A percentile compares a stretch with the other conserved stretches of the same genome.
Conservation (phyloP, 2,797 vertebrate genomes). For the Tokudaia muenninki region DNA sequence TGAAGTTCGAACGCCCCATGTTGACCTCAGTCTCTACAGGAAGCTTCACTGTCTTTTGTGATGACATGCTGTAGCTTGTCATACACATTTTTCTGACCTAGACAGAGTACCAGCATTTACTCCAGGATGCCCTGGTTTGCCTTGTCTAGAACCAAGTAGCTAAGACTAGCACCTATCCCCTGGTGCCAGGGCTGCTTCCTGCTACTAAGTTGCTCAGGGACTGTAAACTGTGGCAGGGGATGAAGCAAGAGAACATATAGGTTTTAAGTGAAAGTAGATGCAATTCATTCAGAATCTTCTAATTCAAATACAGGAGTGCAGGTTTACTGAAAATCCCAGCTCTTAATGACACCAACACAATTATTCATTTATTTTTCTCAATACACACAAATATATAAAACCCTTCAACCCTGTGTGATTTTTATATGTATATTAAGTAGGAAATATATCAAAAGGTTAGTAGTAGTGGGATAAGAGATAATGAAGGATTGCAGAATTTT, state of each 20-base stretch:
- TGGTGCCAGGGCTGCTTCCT: background rate
- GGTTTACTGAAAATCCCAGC: background rate
- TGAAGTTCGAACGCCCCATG: background rate
- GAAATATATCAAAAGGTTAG: conserved; percentile 6
- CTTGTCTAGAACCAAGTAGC: background rate
- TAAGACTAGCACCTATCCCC: background rate
- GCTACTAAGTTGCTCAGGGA: background rate
- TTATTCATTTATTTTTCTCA: background rate
- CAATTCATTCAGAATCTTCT: background rate
- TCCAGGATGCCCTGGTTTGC: background rate
- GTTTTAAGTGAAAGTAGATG: conserved; percentile 25
- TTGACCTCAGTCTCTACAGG: background rate
- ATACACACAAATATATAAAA: background rate
- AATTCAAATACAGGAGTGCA: background rate
- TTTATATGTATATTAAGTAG: background rate
- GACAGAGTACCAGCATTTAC: background rate
- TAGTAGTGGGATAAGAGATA: background rate
- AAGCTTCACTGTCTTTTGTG: background rate
- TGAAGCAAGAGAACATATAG: background rate
- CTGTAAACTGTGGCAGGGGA: background rate
- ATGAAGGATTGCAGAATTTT: conserved; percentile 15
- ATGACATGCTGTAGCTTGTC: background rate
- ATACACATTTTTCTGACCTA: background rate
- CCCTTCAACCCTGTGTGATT: background rate
- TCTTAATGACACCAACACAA: background rate